Conservation (phyloP, 2,888 invertebrate genomes). For the Schizaphis graminum region DNA sequence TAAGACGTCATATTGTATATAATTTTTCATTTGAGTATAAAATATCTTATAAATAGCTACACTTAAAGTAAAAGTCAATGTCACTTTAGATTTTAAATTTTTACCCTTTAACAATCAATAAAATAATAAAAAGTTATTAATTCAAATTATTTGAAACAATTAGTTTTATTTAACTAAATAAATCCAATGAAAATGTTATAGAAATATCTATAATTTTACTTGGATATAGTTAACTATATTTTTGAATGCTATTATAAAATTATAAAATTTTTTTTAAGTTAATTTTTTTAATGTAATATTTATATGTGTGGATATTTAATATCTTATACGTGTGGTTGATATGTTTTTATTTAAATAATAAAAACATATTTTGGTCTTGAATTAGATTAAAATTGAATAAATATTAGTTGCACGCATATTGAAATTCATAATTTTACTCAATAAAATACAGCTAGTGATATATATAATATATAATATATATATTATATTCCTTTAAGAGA, state of each 20-base stretch:
- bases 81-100: background rate
- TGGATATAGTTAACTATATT: background rate
- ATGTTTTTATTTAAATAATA: background rate
- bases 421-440: background rate
- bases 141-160: background rate
- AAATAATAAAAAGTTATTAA: background rate
- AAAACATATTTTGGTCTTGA: background rate
- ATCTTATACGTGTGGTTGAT: background rate
- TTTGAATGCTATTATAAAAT: background rate
- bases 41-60: background rate
- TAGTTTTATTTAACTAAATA: background rate
- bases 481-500: too few species aligned
- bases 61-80: background rate
- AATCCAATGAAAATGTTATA: background rate
- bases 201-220: background rate
- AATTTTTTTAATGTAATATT: background rate
- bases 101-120: background rate
- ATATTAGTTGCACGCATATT: background rate
- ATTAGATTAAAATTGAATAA: background rate
- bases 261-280: background rate
- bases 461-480: too few species aligned
- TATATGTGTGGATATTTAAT: background rate
- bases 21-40: background rate
- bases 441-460: background rate
- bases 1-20: background rate